Percentiles rank a stretch among this genome's conserved stretches.
Evolutionary conservation across 2,888 invertebrate genomes (phyloP).

Genomic region (Tortrix viridana): DNA sequence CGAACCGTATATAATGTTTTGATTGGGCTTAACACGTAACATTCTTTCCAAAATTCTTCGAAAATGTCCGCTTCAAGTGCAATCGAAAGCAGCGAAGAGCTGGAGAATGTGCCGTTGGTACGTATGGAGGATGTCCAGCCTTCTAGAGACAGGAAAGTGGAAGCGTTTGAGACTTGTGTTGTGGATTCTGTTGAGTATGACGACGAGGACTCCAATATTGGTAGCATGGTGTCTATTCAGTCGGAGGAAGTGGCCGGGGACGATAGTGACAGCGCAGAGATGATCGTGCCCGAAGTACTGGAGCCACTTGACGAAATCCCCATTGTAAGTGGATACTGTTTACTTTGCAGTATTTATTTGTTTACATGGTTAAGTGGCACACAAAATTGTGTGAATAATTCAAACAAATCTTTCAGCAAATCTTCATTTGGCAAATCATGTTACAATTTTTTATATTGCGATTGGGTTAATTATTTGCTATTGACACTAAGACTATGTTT

Average conservation of each 20-base stretch:
- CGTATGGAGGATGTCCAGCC: conserved; percentile 76
- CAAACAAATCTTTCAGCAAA: too few relatives aligned
- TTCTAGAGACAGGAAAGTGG: conserved; percentile 53
- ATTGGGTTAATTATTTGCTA: too few relatives aligned
- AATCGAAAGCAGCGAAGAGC: conserved; percentile 64
- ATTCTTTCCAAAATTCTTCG: conserved; percentile 17
- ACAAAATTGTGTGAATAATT: too few relatives aligned
- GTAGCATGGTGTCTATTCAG: conserved; percentile 69
- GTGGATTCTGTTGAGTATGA: conserved; percentile 55
- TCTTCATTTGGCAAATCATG: too few relatives aligned
- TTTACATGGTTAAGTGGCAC: too few relatives aligned
- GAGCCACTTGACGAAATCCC: conserved; percentile 43
- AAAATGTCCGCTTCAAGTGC: conserved; percentile 62
- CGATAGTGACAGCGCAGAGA: conserved; percentile 47
- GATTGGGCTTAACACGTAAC: conserved; percentile 15
- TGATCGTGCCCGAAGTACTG: conserved; percentile 57
- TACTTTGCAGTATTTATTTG: not conserved
- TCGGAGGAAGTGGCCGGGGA: conserved; percentile 56
- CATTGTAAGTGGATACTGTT: conserved; percentile 16
- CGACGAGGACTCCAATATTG: conserved; percentile 67
- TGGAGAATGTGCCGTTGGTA: conserved; percentile 70
- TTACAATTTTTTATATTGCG: too few relatives aligned
- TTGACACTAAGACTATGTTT: not conserved
- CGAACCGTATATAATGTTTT: conserved; percentile 28
- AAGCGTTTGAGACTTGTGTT: conserved; percentile 55